Evolutionary conservation across 2,113 vertebrate genomes (phyloP).

Genomic region (Salminus brasiliensis): DNA sequence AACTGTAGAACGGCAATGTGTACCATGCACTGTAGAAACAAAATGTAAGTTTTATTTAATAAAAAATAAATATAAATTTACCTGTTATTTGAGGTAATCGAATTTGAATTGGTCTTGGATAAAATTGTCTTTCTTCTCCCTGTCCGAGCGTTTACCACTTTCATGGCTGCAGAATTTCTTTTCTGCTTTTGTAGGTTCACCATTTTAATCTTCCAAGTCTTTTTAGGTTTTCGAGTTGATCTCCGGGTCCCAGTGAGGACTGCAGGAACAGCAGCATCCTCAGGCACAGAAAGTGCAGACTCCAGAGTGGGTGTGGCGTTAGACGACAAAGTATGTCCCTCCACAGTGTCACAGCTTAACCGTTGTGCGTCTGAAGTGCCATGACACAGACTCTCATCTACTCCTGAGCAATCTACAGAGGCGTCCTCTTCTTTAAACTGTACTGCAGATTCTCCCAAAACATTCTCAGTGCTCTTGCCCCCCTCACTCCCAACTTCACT

Average conservation of each 20-base stretch:
- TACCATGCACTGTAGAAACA: too few relatives aligned
- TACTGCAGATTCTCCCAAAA: not conserved
- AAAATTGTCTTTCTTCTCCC: not conserved
- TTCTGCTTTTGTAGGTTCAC: conserved; percentile 34
- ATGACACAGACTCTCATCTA: not conserved
- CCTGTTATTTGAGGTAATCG: not conserved
- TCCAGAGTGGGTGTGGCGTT: not conserved
- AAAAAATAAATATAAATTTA: not conserved
- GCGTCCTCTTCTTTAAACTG: not conserved
- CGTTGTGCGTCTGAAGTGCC: not conserved
- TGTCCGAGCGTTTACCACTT: not conserved
- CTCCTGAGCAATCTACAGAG: not conserved
- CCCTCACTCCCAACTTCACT: not conserved
- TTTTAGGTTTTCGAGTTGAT: conserved; percentile 40
- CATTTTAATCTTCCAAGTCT: conserved; percentile 45
- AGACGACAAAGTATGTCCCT: not conserved
- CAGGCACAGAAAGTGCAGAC: not conserved
- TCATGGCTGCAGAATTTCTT: not conserved
- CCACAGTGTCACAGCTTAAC: not conserved
- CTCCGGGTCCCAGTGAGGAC: not conserved
- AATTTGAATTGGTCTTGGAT: not conserved
- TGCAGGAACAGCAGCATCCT: not conserved
- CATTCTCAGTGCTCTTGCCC: not conserved
- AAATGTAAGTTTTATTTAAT: too few relatives aligned
- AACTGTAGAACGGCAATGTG: too few relatives aligned